Conservation (phyloP, 64 coral and sea anemone genomes). For the Stichodactyla helianthus region DNA sequence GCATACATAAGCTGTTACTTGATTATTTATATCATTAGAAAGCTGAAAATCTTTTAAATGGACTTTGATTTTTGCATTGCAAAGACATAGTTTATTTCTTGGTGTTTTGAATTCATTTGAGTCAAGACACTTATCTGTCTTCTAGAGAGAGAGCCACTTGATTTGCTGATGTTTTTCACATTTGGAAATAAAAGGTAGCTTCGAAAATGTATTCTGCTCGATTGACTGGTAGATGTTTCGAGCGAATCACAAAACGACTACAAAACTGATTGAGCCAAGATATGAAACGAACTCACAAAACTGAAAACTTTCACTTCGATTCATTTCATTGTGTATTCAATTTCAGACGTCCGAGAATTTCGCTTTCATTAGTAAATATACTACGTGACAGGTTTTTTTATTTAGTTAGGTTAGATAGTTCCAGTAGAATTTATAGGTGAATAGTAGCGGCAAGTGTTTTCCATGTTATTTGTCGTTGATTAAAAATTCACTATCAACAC, state of each 20-base stretch:
- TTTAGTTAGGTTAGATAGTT: neutral
- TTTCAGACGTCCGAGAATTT: neutral
- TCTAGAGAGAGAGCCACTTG: constrained; percentile 8
- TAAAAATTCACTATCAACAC: constrained; percentile 23
- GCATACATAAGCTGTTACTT: neutral
- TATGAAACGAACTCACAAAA: constrained; percentile 29
- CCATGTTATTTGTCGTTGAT: constrained; percentile 15
- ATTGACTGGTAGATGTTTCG: constrained; percentile 12
- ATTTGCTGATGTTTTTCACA: neutral
- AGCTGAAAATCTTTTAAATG: constrained; percentile 6
- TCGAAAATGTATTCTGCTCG: neutral
- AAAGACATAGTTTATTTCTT: neutral
- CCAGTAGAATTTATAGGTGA: neutral
- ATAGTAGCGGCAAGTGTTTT: constrained; percentile 18
- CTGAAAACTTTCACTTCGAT: constrained; percentile 27
- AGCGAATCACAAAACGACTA: constrained; percentile 17
- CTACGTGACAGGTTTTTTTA: neutral
- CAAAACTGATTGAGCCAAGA: constrained; percentile 7
- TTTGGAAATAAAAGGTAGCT: neutral
- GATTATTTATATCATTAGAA: constrained; percentile 8
- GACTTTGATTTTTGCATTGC: constrained; percentile 6
- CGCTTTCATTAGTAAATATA: constrained; percentile 15
- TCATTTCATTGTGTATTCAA: constrained; percentile 8
- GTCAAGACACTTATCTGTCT: neutral
- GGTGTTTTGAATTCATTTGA: neutral